Conservation (phyloP, 2,113 vertebrate species). For the Dendropsophus ebraccatus region DNA sequence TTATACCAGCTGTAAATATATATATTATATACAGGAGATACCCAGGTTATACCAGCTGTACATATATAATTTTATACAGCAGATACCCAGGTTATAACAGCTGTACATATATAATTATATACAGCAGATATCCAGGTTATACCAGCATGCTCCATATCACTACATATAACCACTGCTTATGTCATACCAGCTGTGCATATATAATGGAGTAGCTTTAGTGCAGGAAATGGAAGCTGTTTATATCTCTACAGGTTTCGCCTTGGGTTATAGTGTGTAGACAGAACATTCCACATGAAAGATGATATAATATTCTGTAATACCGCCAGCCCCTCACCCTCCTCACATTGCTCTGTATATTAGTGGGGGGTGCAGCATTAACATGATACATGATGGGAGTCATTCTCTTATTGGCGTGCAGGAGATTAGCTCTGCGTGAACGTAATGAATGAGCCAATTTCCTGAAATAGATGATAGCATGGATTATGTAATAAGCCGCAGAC, state of each 20-base stretch:
- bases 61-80: no score
- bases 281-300: neutral
- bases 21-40: no score
- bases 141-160: no score
- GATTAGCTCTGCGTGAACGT: neutral
- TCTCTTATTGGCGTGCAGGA: neutral
- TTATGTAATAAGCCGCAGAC: conserved; percentile 29
- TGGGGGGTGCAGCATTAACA: neutral
- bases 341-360: neutral
- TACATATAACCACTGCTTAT: no score
- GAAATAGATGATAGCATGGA: conserved; percentile 44
- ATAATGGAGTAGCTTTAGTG: no score
- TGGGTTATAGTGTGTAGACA: neutral
- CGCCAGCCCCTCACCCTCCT: neutral
- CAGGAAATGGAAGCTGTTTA: no score
- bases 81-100: no score
- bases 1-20: no score
- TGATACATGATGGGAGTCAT: conserved; percentile 30
- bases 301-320: neutral
- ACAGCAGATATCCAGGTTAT: no score
- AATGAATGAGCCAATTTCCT: conserved; percentile 33
- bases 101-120: no score
- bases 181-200: no score
- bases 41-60: no score
- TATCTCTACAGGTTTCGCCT: neutral